Conservation (phyloP, 2,797 vertebrate species). For the Artibeus jamaicensis region DNA sequence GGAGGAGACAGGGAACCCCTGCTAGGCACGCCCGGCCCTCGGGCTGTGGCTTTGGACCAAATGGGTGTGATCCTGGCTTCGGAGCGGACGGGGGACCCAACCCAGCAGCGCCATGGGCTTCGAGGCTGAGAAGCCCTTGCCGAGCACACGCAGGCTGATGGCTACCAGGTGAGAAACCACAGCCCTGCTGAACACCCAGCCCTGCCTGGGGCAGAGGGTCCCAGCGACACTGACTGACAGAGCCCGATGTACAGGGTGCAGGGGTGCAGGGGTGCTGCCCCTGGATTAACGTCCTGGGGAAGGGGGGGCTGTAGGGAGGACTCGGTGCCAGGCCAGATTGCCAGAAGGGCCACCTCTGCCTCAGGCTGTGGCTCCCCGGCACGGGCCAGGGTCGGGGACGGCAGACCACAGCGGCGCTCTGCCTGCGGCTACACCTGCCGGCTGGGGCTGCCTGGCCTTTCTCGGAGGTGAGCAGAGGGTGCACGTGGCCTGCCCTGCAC, state of each 20-base stretch:
- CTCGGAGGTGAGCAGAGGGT: too few species aligned
- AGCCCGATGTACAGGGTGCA: too few species aligned
- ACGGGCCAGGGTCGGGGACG: too few species aligned
- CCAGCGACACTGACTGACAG: too few species aligned
- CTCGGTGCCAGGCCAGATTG: too few species aligned
- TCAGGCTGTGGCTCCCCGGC: too few species aligned
- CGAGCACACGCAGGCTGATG: not conserved
- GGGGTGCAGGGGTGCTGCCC: too few species aligned
- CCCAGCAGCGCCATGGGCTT: not conserved
- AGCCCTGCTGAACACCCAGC: not conserved
- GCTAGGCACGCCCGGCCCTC: not conserved
- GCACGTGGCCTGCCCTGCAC: fast-evolving
- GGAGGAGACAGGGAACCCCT: too few species aligned
- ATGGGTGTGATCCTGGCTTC: not conserved
- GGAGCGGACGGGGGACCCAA: fast-evolving
- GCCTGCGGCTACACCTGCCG: too few species aligned
- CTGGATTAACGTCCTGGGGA: too few species aligned
- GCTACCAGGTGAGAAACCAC: not conserved
- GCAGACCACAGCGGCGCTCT: not conserved
- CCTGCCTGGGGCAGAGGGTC: not conserved
- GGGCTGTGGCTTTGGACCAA: not conserved
- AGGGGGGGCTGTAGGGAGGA: too few species aligned
- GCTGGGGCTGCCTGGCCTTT: not conserved
- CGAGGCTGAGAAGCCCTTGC: not conserved
- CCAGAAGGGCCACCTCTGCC: too few species aligned